Evolutionary conservation across 2,888 invertebrate genomes (phyloP).

Genomic region (Bimastos eiseni): DNA sequence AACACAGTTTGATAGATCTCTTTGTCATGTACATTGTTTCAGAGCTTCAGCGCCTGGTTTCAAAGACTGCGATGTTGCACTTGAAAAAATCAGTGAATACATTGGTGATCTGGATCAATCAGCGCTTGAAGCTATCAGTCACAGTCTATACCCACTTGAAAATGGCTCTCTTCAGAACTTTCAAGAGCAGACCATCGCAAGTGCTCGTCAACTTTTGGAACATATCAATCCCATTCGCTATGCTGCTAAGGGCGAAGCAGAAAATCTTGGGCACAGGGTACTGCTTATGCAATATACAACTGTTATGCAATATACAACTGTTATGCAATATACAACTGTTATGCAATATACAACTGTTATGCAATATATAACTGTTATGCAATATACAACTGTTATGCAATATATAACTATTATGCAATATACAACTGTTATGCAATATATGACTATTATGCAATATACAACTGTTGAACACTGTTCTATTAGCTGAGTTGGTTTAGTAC

Average conservation of each 20-base stretch:
- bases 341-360: too few species aligned
- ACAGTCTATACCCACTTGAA: constrained; percentile 72
- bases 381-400: too few species aligned
- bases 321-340: too few species aligned
- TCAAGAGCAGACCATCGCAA: constrained; percentile 65
- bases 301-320: too few species aligned
- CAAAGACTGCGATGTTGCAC: constrained; percentile 83
- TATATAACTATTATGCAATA: too few species aligned
- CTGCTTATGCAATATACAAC: background rate
- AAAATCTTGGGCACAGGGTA: constrained; percentile 86
- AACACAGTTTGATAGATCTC: background rate
- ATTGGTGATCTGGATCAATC: constrained; percentile 83
- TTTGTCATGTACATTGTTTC: constrained; percentile 23
- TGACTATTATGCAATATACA: too few species aligned
- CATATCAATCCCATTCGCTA: constrained; percentile 80
- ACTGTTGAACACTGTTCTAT: too few species aligned
- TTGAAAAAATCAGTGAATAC: constrained; percentile 76
- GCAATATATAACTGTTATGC: too few species aligned
- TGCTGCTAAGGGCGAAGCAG: constrained; percentile 87
- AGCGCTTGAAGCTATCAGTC: constrained; percentile 81
- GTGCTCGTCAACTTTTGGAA: constrained; percentile 80
- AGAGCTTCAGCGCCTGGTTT: constrained; percentile 95
- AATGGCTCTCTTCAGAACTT: constrained; percentile 73
- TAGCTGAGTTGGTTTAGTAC: background rate
- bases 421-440: too few species aligned